Conservation (phyloP, 2,888 invertebrate species). For the Drosophila phalerata region DNA sequence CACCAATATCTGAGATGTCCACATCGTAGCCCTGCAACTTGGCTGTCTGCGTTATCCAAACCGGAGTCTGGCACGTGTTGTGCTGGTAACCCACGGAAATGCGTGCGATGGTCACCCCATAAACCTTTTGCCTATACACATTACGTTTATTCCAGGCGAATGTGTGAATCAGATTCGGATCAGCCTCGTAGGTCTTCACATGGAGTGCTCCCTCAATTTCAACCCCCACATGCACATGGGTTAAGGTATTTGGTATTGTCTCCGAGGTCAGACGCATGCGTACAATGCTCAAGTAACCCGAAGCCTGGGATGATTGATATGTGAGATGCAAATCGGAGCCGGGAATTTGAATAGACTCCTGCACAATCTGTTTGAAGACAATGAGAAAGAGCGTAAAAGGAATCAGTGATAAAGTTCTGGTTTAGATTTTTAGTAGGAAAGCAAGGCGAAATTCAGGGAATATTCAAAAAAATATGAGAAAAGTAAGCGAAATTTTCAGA, state of each 20-base stretch:
- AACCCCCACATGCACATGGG: slow-evolving; percentile 95
- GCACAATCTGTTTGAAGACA: slow-evolving; percentile 91
- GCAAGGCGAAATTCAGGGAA: no score
- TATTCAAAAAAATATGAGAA: no score
- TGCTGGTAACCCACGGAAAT: slow-evolving; percentile 98
- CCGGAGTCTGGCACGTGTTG: slow-evolving; percentile 92
- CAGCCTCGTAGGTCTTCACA: slow-evolving; percentile 97
- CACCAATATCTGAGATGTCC: slow-evolving; percentile 98
- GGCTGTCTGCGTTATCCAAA: slow-evolving; percentile 98
- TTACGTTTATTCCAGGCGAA: slow-evolving; percentile 99
- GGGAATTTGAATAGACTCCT: slow-evolving; percentile 97
- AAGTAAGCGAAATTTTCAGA: no score
- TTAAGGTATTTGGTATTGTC: slow-evolving; percentile 91
- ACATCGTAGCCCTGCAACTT: slow-evolving; percentile 98
- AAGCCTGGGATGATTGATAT: slow-evolving; percentile 97
- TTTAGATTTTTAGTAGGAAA: no score
- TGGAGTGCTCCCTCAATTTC: slow-evolving; percentile 97
- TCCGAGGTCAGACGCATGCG: slow-evolving; percentile 94
- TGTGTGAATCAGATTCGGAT: slow-evolving; percentile 96
- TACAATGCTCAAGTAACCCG: slow-evolving; percentile 97
- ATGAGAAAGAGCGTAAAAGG: background rate
- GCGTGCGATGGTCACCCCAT: slow-evolving; percentile 94
- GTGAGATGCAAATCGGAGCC: slow-evolving; percentile 97
- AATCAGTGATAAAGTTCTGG: background rate
- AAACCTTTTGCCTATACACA: slow-evolving; percentile 98